Evolutionary conservation across 2,888 invertebrate genomes (phyloP), one percentile per base, ranked within the genome.

Genomic region (Drosophila recens): DNA sequence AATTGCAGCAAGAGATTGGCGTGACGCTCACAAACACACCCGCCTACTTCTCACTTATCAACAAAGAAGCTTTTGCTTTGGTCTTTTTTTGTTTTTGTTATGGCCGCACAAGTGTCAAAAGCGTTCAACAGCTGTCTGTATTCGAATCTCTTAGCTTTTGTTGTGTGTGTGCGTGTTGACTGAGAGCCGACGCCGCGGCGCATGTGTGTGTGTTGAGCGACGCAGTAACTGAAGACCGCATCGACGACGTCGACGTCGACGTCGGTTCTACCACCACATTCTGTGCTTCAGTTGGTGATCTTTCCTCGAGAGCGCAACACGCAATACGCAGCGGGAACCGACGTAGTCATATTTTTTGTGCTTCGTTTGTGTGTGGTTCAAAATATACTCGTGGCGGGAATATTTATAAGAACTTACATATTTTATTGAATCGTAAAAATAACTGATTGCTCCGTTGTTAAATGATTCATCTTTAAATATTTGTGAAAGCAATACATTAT

Each of bases 221-320:
- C 57, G 67, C 72, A 81, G 83, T 85, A 67, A 65, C 69, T 69
- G 70, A 75, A 80, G 72, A 72, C 70, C 48, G 58, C 68, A 75
- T 63, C 52, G 65, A 43, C 52, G 30, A 30, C 30, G 30, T 30
- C 4, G 4, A 13, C 13, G 40, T 40, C 40, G 62, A 40, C 77
- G 69, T 65, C 57, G 43, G 53, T 56, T 66, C 69, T 61, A 66
- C 59, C 61, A 66, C 62, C 38, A 62, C 53, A 62, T n/a, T 70
- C 61, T 62, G 54, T 67, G 64, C 80, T 87, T 91, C 89, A 91
- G 90, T 91, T 91, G 90, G 90, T 89, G 92, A 91, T 91, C 91
- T 89, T 90, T 85, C 82, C 85, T 87, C 82, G 90, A 87, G 84
- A 86, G 87, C 83, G 83, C 70, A 88, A 65, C 86, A 92, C 88